These are phyloP conservation scores for Periophthalmodon schlosseri DNA, from an alignment of 2,113 vertebrate genomes.

Conservation along the genomic window DNA sequence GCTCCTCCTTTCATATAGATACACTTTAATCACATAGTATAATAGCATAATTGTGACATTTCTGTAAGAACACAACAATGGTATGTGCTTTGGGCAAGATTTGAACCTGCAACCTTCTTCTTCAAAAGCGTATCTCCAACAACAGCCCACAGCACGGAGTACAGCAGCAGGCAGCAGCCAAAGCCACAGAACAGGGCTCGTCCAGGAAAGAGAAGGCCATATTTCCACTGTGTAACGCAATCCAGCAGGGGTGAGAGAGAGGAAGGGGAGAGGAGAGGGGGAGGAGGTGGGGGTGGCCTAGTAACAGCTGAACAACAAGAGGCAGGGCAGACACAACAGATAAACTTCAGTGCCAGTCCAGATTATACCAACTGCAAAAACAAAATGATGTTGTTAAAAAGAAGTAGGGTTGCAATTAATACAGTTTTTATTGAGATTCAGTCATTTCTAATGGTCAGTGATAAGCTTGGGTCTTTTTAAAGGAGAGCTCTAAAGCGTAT, in stretches of 20 bases:
- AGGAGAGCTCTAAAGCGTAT: too few relatives aligned
- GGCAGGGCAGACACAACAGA: constrained; percentile 68
- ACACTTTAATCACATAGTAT: too few relatives aligned
- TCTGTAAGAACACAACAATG: too few relatives aligned
- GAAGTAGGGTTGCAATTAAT: neutral
- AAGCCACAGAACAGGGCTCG: constrained; percentile 15
- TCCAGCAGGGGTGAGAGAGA: constrained; percentile 18
- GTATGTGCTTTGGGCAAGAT: too few relatives aligned
- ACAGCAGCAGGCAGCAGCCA: constrained; percentile 24
- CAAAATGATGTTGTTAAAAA: neutral
- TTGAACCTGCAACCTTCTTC: too few relatives aligned
- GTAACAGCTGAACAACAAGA: constrained; percentile 72
- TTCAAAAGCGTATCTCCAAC: constrained; percentile 12
- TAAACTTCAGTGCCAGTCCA: constrained; percentile 58
- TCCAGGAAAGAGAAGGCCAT: constrained; percentile 66
- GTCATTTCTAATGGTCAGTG: too few relatives aligned
- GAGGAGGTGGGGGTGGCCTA: constrained; percentile 49
- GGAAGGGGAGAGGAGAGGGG: constrained; percentile 24
- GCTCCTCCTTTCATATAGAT: too few relatives aligned
- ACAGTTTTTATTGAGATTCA: too few relatives aligned
- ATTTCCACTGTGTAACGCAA: constrained; percentile 73
- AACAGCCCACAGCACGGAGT: constrained; percentile 14
- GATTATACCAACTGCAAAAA: constrained; percentile 37
- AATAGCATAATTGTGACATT: too few relatives aligned
- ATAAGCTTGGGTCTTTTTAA: too few relatives aligned